Evolutionary conservation across 2,888 invertebrate species (phyloP).

Genomic region (Axea sp.): DNA sequence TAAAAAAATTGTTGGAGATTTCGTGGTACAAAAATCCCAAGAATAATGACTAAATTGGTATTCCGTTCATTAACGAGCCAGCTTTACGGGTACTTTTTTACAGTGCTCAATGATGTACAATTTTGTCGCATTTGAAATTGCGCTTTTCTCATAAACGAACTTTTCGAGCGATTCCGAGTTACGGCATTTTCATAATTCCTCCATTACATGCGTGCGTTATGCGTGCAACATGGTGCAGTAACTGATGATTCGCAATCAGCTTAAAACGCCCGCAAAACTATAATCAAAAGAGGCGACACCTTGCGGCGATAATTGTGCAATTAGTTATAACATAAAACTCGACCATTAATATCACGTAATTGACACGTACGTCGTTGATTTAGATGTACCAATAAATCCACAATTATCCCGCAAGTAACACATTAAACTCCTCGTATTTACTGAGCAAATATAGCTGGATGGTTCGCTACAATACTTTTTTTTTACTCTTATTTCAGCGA

Average conservation of each 20-base stretch:
- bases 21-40: too few species aligned
- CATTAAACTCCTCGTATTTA: conserved; percentile 21
- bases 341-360: conserved; percentile 48
- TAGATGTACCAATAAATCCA: conserved; percentile 46
- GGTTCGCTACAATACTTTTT: too few species aligned
- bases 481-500: too few species aligned
- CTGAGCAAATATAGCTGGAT: conserved; percentile 25
- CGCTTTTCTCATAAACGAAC: too few species aligned
- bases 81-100: too few species aligned
- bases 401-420: conserved; percentile 31
- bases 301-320: conserved; percentile 45
- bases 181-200: too few species aligned
- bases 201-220: conserved; percentile 34
- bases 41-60: too few species aligned
- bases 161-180: too few species aligned
- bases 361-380: conserved; percentile 53
- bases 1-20: too few species aligned
- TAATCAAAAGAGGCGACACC: conserved; percentile 57
- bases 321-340: conserved; percentile 50
- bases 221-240: conserved; percentile 47
- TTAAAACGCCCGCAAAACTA: conserved; percentile 57
- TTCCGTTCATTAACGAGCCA: too few species aligned
- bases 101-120: too few species aligned
- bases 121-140: too few species aligned
- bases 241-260: conserved; percentile 56